Percentiles rank a stretch among this genome's conserved stretches.
phyloP scores from a whole-genome alignment of 2,888 invertebrate species.

The Osedax frankpressi region DNA sequence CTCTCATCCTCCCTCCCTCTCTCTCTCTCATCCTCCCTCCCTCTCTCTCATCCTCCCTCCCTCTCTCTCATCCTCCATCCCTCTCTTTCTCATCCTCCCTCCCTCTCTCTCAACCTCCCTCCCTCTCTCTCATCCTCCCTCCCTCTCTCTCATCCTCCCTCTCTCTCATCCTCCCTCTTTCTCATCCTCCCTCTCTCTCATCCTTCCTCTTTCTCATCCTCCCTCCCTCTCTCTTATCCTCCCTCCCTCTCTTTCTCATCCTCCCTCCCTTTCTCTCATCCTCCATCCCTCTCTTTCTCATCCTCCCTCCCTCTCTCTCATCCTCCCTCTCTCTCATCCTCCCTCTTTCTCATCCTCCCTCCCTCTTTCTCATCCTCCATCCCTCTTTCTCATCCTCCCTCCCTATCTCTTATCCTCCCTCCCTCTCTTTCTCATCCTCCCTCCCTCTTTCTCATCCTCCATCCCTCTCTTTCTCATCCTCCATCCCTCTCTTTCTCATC shows the following conservation, averaged over 20 bases:
- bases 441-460: no score
- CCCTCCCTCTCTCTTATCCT: no score
- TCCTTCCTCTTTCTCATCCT: no score
- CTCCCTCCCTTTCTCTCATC: no score
- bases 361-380: no score
- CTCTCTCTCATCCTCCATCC: no score
- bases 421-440: not conserved
- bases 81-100: not conserved
- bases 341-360: not conserved
- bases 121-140: not conserved
- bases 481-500: no score
- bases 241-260: not conserved
- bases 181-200: no score
- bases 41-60: not conserved
- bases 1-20: not conserved
- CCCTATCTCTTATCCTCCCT: no score
- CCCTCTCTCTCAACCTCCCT: not conserved
- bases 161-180: not conserved
- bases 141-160: not conserved
- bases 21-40: not conserved
- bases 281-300: not conserved
- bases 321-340: not conserved
- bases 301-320: not conserved
- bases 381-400: no score
- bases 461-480: no score